Conservation (phyloP, 2,797 vertebrate species). For the Neosilurus mollespiculum region DNA sequence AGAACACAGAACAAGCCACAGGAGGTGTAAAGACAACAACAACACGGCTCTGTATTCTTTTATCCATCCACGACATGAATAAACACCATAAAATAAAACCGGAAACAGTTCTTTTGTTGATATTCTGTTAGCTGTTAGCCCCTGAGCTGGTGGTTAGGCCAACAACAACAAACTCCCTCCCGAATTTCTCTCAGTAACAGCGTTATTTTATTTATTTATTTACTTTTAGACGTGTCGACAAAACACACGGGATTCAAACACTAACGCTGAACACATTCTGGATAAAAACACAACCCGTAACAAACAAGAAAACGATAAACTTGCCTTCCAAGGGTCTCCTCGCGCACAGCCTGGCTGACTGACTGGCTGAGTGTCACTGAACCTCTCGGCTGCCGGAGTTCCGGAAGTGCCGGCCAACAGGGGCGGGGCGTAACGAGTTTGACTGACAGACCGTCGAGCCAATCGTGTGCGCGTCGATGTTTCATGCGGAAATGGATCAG, state of each 20-base stretch:
- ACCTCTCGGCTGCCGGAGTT: conserved; percentile 38
- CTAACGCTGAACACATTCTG: too few species aligned
- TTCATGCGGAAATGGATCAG: conserved; percentile 25
- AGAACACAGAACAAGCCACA: neutral
- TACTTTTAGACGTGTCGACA: too few species aligned
- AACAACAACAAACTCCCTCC: conserved; percentile 12
- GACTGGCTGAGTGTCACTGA: neutral
- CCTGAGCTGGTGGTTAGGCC: neutral
- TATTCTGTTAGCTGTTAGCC: neutral
- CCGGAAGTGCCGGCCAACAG: conserved; percentile 67
- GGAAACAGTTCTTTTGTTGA: too few species aligned
- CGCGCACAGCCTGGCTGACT: neutral
- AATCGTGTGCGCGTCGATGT: conserved; percentile 69
- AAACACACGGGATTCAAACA: neutral
- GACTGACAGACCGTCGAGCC: conserved; percentile 69
- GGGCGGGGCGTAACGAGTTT: conserved; percentile 48
- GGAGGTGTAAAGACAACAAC: neutral
- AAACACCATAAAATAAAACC: neutral
- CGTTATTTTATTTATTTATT: neutral
- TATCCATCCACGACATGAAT: neutral
- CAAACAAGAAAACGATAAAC: neutral
- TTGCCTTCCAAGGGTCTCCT: conserved; percentile 5
- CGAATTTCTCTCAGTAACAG: neutral
- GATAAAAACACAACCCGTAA: neutral
- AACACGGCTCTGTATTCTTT: neutral